phyloP scores from a whole-genome alignment of 2,888 invertebrate genomes.

The Ceriagrion tenellum region DNA sequence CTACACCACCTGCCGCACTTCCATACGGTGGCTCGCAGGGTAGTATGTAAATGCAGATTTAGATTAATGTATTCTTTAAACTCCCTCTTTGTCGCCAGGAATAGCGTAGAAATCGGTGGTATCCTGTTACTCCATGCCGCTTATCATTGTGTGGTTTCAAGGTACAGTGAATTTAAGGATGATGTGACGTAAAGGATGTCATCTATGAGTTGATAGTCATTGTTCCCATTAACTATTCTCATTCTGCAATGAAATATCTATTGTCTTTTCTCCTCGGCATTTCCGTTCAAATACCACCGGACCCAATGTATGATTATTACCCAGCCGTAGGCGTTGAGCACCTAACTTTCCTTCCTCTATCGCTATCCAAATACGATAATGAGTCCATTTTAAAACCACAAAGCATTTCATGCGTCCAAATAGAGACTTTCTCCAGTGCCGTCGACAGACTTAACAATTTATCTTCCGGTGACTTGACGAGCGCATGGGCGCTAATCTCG shows the following conservation, averaged over 20 bases:
- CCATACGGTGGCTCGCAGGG: too few relatives aligned
- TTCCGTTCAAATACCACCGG: background rate
- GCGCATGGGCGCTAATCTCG: background rate
- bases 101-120: too few relatives aligned
- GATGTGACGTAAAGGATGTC: too few relatives aligned
- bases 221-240: too few relatives aligned
- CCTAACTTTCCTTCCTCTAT: constrained; percentile 5
- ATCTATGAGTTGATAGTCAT: too few relatives aligned
- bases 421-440: background rate
- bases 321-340: background rate
- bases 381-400: constrained; percentile 5
- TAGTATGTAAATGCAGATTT: too few relatives aligned
- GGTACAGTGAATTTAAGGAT: too few relatives aligned
- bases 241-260: background rate
- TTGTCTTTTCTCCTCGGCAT: background rate
- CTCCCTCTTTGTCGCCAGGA: too few relatives aligned
- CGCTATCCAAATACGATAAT: constrained; percentile 5
- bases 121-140: too few relatives aligned
- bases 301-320: background rate
- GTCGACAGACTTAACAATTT: constrained; percentile 28
- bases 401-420: constrained; percentile 1
- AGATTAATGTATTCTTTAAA: too few relatives aligned
- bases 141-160: too few relatives aligned
- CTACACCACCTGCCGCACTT: too few relatives aligned
- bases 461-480: constrained; percentile 35